Evolutionary conservation across 2,797 vertebrate species (phyloP).

Genomic region (Arnoldichthys spilopterus): DNA sequence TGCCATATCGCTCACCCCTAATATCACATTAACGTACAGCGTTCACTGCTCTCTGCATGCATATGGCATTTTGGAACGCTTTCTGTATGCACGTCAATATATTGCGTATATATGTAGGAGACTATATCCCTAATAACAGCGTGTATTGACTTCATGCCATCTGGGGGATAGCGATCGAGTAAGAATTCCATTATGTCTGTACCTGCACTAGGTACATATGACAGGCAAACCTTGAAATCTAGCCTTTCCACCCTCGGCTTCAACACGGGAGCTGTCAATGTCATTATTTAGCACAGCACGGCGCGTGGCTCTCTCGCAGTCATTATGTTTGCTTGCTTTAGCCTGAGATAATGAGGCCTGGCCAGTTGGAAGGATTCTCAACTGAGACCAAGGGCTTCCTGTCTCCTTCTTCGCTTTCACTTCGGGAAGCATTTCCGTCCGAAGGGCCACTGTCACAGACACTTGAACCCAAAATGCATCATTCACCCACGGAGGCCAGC

Average conservation of each 20-base stretch:
- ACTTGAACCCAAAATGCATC: slow-evolving; percentile 61
- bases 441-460: slow-evolving; percentile 65
- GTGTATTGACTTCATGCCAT: background rate
- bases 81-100: background rate
- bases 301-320: slow-evolving; percentile 52
- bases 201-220: background rate
- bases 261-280: slow-evolving; percentile 59
- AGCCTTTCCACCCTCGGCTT: slow-evolving; percentile 48
- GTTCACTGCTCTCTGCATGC: no score
- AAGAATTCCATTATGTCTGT: background rate
- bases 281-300: slow-evolving; percentile 55
- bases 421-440: slow-evolving; percentile 43
- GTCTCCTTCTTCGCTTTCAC: slow-evolving; percentile 47
- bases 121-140: background rate
- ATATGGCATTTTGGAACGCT: background rate
- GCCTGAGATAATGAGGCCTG: slow-evolving; percentile 43
- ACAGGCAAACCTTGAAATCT: slow-evolving; percentile 56
- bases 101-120: background rate
- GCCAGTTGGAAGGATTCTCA: slow-evolving; percentile 39
- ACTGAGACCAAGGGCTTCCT: slow-evolving; percentile 37
- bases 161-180: background rate
- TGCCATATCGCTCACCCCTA: no score
- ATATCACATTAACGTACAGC: no score
- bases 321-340: slow-evolving; percentile 50
- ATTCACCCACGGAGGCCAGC: slow-evolving; percentile 60